Base-by-base conservation (phyloP, 2,113 vertebrate genomes). In the Pogona vitticeps region DNA sequence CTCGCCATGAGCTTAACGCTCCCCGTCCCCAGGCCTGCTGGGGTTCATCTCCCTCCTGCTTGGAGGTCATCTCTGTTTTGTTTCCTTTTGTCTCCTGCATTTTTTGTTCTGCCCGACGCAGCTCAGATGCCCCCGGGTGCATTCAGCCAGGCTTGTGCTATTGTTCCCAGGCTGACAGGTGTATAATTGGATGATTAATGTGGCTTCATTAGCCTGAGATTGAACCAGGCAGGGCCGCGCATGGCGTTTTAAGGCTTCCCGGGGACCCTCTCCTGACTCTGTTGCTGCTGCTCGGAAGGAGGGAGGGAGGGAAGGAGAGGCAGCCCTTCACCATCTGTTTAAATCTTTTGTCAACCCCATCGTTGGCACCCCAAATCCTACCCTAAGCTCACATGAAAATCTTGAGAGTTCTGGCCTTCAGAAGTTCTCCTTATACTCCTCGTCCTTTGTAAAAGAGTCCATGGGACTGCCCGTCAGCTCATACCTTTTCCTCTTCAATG, bases 181-280 rank as follows among this genome's bases (percentile, higher is more conserved):
- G 78, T 86, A 86, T 86, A 86, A 86, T 86, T 81, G 85, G 78
- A 81, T 86, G 85, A 86, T 86, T 86, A 86, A 86, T 86, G 78
- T 75, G 40, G 23, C 85, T 86, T 86, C 85, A 75, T 86, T 86
- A 86, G 85, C 85, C 85, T 86, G 85, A 26, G 79, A 86, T 86
- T 86, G 85, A 86, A 86, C 85, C 58, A 86, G 61, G 46, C 70
- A 81, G 46, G 70, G 79, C 59, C 85, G 7, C 1, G 70, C 58
- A 7, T 26, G 46, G 85, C 58, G 6, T 33, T 73, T 26, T 33
- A 31, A 46, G 85, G 58, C 56, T 81, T 81, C 85, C 56, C 20
- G 18, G 70, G 21, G 85, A 81, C 46, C 70, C 26, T 2, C 15
- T 21, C 2, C n/a, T n/a, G 33, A 13, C 70, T n/a, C n/a, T n/a